Evolutionary conservation across 2,797 vertebrate genomes (phyloP).

Genomic region (Thamnophis elegans): DNA sequence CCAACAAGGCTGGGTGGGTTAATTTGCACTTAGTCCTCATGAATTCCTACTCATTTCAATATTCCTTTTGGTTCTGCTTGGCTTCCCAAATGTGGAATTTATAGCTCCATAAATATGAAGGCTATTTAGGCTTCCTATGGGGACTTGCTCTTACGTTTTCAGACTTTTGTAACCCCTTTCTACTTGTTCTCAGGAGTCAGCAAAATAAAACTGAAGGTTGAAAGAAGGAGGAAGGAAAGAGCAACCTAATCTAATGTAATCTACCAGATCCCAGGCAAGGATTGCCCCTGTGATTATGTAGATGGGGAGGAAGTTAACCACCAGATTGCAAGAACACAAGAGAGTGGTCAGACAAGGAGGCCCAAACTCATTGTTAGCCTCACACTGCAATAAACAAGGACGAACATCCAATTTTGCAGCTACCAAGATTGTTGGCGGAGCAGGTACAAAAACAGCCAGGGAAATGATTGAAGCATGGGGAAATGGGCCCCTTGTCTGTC

Average conservation of each 20-base stretch:
- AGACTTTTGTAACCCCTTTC: not conserved
- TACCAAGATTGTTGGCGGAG: not conserved
- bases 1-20: not conserved
- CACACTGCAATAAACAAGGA: not conserved
- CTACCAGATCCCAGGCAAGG: not conserved
- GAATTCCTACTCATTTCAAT: not conserved
- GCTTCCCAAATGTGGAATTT: not conserved
- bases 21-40: not conserved
- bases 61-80: not conserved
- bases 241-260: not conserved
- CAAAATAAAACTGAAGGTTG: not conserved
- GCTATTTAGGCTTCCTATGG: not conserved
- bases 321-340: not conserved
- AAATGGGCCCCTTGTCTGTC: not conserved
- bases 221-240: not conserved
- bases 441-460: not conserved
- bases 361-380: not conserved
- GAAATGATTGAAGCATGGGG: not conserved
- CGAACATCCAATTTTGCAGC: not conserved
- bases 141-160: not conserved
- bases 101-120: not conserved
- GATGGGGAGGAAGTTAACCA: not conserved
- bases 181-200: not conserved
- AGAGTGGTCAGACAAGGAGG: not conserved
- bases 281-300: not conserved